Evolutionary conservation across 2,797 vertebrate species (phyloP), one percentile per base, ranked within the genome.

Genomic region (Adrianichthys oophorus): DNA sequence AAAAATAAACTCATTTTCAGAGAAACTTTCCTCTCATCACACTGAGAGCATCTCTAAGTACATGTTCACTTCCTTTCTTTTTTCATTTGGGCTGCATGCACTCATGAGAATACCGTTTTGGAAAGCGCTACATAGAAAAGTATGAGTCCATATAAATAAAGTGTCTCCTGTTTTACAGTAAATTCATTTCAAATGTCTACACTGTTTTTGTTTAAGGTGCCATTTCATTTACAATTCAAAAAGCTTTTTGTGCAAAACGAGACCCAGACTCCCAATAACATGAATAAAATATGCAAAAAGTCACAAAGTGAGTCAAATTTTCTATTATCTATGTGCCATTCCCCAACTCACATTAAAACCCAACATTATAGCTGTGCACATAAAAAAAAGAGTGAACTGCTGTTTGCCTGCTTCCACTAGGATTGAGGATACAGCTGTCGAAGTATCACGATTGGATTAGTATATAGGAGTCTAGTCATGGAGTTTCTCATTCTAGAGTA

Each of bases 1-100:
- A 74, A 84, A 83, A 5, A n/a, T 63, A 77, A 15, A 57, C 59
- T 52, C 53, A 41, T 74, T 37, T 41, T 59, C 43, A 66, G 51
- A 72, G 46, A 60, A 73, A 26, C 52, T 40, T 37, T 37, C 32
- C 32, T 52, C 26, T 15, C 5, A 54, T 19, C 2, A 41, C 6
- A 2, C 24, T 15, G 44, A 7, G n/a, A 24, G 43, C 18, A 15
- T 55, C 56, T 48, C 15, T 42, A 16, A 17, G 5, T 57, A 64
- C 26, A 10, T 56, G 49, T 60, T 19, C 29, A 13, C 19, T 42
- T 24, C 14, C 21, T 18, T 12, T 60, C 15, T 15, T 1, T 1
- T 37, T 50, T 37, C 41, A 45, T 23, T 59, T 55, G 56, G 37
- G 32, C 26, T 68, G 48, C 67, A 69, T 79, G 65, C 70, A 72